These are phyloP conservation scores for Deladenus siricidicola DNA, from an alignment of 2,888 invertebrate species.

Conservation along the genomic window DNA sequence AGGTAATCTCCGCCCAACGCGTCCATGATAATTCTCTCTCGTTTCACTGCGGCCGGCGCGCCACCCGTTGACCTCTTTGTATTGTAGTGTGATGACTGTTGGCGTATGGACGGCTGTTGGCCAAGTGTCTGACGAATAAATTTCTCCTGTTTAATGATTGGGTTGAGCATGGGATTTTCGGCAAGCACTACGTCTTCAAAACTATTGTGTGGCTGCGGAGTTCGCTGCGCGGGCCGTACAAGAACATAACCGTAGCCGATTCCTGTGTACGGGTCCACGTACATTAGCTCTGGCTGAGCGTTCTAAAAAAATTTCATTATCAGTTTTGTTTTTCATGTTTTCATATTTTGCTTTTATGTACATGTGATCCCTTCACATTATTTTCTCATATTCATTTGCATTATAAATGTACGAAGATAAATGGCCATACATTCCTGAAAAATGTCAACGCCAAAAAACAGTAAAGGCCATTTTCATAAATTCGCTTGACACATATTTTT, in stretches of 20 bases:
- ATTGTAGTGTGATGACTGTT: too few species aligned
- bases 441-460: too few species aligned
- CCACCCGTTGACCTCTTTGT: background rate
- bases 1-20: constrained; percentile 9
- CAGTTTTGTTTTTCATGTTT: too few species aligned
- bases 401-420: too few species aligned
- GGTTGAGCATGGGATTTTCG: background rate
- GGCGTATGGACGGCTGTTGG: background rate
- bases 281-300: background rate
- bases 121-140: background rate
- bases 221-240: background rate
- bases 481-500: too few species aligned
- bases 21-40: constrained; percentile 9
- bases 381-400: too few species aligned
- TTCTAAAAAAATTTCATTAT: too few species aligned
- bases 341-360: too few species aligned
- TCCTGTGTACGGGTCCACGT: background rate
- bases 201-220: background rate
- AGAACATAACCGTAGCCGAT: background rate
- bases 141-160: background rate
- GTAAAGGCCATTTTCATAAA: too few species aligned
- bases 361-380: too few species aligned
- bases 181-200: background rate
- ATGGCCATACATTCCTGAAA: too few species aligned
- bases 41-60: constrained; percentile 5